Evolutionary conservation across 2,888 invertebrate species (phyloP).

Genomic region (Escarpia spicata): DNA sequence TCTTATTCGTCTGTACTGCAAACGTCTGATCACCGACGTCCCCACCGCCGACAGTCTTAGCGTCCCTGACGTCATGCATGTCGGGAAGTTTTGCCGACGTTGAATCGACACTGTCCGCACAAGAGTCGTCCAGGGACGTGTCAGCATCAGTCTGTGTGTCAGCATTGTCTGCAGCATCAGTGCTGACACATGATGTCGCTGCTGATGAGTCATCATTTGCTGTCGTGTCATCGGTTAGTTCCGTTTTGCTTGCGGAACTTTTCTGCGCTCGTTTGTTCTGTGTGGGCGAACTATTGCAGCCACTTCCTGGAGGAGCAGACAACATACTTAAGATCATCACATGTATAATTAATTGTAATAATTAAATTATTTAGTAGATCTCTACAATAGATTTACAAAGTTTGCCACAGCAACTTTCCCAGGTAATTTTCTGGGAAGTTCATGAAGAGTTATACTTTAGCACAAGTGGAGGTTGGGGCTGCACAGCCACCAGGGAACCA

Average conservation of each 20-base stretch:
- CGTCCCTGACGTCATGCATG: neutral
- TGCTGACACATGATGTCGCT: neutral
- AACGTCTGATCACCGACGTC: neutral
- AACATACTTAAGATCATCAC: neutral
- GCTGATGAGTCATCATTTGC: neutral
- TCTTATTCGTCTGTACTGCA: neutral
- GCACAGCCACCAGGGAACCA: no score
- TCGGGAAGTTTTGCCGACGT: neutral
- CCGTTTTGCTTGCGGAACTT: neutral
- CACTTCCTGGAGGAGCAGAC: neutral
- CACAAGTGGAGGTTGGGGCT: no score
- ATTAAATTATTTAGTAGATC: neutral
- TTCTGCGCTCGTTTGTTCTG: neutral
- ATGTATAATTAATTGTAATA: no score
- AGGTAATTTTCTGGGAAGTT: neutral
- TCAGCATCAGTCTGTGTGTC: neutral
- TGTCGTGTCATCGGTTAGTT: neutral
- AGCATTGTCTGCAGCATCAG: neutral
- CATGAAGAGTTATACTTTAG: neutral
- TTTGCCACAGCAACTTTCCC: neutral
- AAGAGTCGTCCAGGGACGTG: neutral
- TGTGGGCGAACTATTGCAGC: neutral
- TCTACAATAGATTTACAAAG: neutral
- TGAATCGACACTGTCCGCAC: slow-evolving; percentile 1
- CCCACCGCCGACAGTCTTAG: neutral